phyloP scores from a whole-genome alignment of 2,113 vertebrate genomes.

The Xerus inauris region DNA sequence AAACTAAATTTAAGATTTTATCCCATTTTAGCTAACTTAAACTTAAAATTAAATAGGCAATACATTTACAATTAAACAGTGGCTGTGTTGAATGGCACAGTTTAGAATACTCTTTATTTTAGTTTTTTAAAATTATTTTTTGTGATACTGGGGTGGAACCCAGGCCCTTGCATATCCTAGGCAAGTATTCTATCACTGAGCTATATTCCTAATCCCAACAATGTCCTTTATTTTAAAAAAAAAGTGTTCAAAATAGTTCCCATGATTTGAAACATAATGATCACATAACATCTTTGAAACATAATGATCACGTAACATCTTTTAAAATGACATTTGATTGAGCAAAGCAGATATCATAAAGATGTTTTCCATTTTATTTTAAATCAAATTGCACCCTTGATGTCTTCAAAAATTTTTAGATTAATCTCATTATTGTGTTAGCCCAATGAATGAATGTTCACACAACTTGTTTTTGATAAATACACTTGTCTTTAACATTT shows the following conservation, averaged over 20 bases:
- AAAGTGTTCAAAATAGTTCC: neutral
- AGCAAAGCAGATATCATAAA: conserved; percentile 41
- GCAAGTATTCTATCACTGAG: neutral
- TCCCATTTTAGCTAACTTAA: conserved; percentile 24
- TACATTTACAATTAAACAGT: neutral
- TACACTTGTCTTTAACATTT: conserved; percentile 28
- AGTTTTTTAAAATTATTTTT: neutral
- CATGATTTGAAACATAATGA: conserved; percentile 28
- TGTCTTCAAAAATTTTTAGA: conserved; percentile 8
- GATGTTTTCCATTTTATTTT: conserved; percentile 50
- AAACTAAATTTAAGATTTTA: conserved; percentile 36
- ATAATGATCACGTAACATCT: neutral
- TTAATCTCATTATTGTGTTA: conserved; percentile 29
- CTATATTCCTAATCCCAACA: neutral
- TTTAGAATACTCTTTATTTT: neutral
- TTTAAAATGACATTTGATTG: neutral
- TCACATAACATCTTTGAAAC: neutral
- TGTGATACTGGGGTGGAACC: neutral
- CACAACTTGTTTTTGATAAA: conserved; percentile 47
- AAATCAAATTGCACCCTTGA: conserved; percentile 12
- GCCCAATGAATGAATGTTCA: conserved; percentile 18
- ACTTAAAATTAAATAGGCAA: conserved; percentile 16
- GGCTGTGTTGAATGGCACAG: neutral
- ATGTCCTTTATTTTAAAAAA: neutral
- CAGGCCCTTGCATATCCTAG: neutral